phyloP scores from a whole-genome alignment of 2,113 vertebrate genomes.

The Setophaga coronata region DNA sequence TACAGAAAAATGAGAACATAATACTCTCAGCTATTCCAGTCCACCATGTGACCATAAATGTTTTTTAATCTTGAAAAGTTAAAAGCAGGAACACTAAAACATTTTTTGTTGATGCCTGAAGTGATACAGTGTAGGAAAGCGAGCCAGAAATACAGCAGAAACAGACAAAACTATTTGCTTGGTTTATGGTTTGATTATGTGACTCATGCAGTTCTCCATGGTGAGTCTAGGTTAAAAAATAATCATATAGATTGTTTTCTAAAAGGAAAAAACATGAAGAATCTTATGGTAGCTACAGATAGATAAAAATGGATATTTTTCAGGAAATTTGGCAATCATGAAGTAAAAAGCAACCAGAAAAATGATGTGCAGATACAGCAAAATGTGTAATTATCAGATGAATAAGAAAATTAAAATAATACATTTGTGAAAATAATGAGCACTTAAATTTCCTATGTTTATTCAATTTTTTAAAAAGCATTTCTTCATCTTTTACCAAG shows the following conservation, averaged over 20 bases:
- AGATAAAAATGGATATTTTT: not conserved
- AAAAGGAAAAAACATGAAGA: not conserved
- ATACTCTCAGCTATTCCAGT: slow-evolving; percentile 11
- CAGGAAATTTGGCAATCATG: not conserved
- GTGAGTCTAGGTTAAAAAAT: not conserved
- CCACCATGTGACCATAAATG: slow-evolving; percentile 4
- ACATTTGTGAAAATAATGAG: not conserved
- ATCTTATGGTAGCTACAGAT: not conserved
- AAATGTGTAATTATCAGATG: not conserved
- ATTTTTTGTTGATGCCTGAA: slow-evolving; percentile 48
- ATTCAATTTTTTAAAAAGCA: not conserved
- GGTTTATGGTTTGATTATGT: slow-evolving; percentile 19
- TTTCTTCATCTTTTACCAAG: not conserved
- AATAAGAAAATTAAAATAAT: not conserved
- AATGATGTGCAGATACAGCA: not conserved
- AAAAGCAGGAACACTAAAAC: not conserved
- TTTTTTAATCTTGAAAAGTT: slow-evolving; percentile 32
- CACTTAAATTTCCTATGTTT: not conserved
- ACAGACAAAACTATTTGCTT: slow-evolving; percentile 42
- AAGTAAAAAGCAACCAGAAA: not conserved
- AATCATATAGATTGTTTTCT: not conserved
- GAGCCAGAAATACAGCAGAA: slow-evolving; percentile 25
- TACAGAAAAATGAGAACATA: slow-evolving; percentile 51
- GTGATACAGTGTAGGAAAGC: slow-evolving; percentile 11
- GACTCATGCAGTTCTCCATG: not conserved